A percentile compares a stretch with the other conserved stretches of the same genome.
phyloP scores from a whole-genome alignment of 1,140 invertebrate genomes.

The Bombus waltoni region DNA sequence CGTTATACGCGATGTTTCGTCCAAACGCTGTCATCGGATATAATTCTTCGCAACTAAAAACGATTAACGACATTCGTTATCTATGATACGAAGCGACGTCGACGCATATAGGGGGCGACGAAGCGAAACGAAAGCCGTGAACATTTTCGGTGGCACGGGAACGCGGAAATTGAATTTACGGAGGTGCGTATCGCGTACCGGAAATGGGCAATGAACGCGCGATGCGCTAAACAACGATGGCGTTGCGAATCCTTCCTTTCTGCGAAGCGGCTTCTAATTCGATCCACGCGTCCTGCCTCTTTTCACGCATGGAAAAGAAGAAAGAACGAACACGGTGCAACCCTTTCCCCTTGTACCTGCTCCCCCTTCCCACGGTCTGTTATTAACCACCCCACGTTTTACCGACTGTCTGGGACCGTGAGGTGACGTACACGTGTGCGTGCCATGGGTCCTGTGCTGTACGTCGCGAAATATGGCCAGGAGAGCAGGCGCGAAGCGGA shows the following conservation, averaged over 20 bases:
- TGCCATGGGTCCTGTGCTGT: neutral
- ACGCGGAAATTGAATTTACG: neutral
- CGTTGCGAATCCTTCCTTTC: conserved; percentile 18
- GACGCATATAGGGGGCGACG: no score
- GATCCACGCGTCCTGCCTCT: conserved; percentile 41
- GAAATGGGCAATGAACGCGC: neutral
- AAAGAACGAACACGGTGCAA: neutral
- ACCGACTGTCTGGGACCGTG: conserved; percentile 20
- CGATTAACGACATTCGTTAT: no score
- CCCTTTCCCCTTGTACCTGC: conserved; percentile 17
- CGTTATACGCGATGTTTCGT: no score
- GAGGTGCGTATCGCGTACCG: neutral
- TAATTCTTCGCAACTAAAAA: no score
- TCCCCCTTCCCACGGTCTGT: conserved; percentile 2
- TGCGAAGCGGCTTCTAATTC: conserved; percentile 39
- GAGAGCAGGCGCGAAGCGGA: neutral
- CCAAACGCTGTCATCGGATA: no score
- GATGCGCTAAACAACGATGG: neutral
- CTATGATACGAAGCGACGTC: no score
- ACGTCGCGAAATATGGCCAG: neutral
- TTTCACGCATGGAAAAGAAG: neutral
- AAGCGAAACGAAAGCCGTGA: neutral
- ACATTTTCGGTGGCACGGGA: neutral
- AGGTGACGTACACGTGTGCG: conserved; percentile 17
- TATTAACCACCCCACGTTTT: conserved; percentile 45